Conservation (phyloP, 30 jellyfish, hydroid and myxozoan species). For the Rhopilema esculentum region DNA sequence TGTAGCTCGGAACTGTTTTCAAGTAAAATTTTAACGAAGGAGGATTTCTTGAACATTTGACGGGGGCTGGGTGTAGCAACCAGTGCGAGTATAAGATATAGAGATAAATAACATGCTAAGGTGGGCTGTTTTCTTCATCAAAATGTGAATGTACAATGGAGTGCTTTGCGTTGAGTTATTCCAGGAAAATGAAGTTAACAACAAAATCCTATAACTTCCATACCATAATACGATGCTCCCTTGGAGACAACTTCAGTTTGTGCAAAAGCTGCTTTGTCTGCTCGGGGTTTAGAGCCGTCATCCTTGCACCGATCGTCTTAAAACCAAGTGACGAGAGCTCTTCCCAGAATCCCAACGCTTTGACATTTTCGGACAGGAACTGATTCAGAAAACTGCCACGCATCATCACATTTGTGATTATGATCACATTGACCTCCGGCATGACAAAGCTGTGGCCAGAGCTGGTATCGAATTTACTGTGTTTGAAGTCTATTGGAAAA, state of each 20-base stretch:
- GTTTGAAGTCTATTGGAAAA: background rate
- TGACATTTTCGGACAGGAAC: conserved; percentile 53
- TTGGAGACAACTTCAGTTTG: conserved; percentile 27
- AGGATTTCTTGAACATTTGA: no score
- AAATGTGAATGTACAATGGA: no score
- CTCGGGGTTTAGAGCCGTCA: conserved; percentile 72
- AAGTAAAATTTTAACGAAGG: no score
- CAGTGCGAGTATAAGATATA: no score
- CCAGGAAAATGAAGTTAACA: no score
- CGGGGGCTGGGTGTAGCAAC: no score
- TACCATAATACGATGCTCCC: conserved; percentile 47
- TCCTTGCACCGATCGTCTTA: conserved; percentile 69
- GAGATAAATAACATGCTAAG: no score
- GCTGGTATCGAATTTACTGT: conserved; percentile 1
- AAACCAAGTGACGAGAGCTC: conserved; percentile 50
- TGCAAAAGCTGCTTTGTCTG: conserved; percentile 53
- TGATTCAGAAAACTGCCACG: conserved; percentile 67
- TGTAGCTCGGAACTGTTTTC: no score
- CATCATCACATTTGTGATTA: conserved; percentile 54
- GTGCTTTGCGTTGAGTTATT: no score
- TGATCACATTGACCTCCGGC: conserved; percentile 64
- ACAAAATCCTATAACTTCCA: background rate
- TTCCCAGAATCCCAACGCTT: conserved; percentile 71
- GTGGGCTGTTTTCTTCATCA: no score
- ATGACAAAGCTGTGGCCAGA: conserved; percentile 25